Evolutionary conservation across 2,888 invertebrate genomes (phyloP), one percentile per base, ranked within the genome.

Genomic region (Oxystoma pomonae): DNA sequence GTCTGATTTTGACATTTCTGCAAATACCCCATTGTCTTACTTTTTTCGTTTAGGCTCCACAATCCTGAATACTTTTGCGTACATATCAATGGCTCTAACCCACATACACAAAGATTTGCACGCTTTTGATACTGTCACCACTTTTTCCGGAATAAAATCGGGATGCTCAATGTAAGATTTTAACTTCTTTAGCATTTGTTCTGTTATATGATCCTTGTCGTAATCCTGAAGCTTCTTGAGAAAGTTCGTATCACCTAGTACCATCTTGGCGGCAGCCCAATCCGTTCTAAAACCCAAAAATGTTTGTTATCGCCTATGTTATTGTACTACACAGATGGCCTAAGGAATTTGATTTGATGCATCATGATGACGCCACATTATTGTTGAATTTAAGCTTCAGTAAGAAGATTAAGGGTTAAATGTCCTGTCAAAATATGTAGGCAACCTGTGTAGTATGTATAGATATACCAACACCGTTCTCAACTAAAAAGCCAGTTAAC

Each of bases 101-200:
- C 96, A 96, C 78, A 95, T 85, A 71, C 95, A 94, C 81, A 96
- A 88, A 7, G 94, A 95, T 70, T 89, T 90, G 74, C 95, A 94
- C 0, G 94, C 95, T 85, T 92, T 87, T 1, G 90, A 91, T 3
- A 91, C 94, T 76, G 90, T 93, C 21, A 90, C 92, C 0, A 96
- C 92, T 71, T 86, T 84, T 59, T 90, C 91, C 0, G 96, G 94
- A 12, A 87, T 84, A 75, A 96, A 96, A 73, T 94, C 92, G 60
- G 92, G 91, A 78, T 95, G 89, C 0, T 88, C 89, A 0, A 95
- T 86, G 75, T 95, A 96, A 0, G 83, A 83, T 78, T 92, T 93
- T 7, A 96, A 81, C 77, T 94, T 94, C 71, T 89, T 90, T 16
- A 94, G 77, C 1, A 84, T 85, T 1, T 84, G 81, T 7, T 95